A percentile compares a stretch with the other conserved stretches of the same genome.
phyloP scores from a whole-genome alignment of 2,113 vertebrate genomes.

The Thalassarche chlororhynchos region DNA sequence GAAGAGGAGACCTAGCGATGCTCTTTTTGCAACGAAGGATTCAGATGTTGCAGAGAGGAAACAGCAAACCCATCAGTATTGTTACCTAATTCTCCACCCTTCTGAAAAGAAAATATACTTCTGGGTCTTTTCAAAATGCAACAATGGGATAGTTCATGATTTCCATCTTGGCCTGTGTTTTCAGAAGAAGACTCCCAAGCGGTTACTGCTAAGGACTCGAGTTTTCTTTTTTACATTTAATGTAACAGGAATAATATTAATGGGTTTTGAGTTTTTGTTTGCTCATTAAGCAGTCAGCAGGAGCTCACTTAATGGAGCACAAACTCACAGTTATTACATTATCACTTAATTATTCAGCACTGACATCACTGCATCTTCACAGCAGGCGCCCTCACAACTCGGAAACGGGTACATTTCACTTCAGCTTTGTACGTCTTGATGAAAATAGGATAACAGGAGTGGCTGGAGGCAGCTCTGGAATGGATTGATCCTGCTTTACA shows the following conservation, averaged over 20 bases:
- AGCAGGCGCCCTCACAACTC: not conserved
- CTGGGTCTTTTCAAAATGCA: not conserved
- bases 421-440: not conserved
- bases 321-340: slow-evolving; percentile 53
- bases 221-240: not conserved
- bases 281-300: slow-evolving; percentile 56
- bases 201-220: not conserved
- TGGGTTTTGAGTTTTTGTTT: slow-evolving; percentile 21
- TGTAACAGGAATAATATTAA: slow-evolving; percentile 27
- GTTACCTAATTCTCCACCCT: not conserved
- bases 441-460: not conserved
- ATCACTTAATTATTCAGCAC: slow-evolving; percentile 50
- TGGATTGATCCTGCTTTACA: not conserved
- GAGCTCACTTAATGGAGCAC: slow-evolving; percentile 43
- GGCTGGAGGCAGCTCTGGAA: not conserved
- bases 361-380: slow-evolving; percentile 44
- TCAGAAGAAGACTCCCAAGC: not conserved
- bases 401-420: not conserved
- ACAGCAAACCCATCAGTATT: not conserved
- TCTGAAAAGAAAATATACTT: not conserved
- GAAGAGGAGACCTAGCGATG: not conserved
- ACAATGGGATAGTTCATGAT: not conserved
- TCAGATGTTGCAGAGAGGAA: not conserved
- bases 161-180: not conserved
- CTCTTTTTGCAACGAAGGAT: not conserved